A percentile compares a stretch with the other conserved stretches of the same genome.
phyloP scores from a whole-genome alignment of 53 echinoderm and acorn worm species.

The Echinometra lucunter region DNA sequence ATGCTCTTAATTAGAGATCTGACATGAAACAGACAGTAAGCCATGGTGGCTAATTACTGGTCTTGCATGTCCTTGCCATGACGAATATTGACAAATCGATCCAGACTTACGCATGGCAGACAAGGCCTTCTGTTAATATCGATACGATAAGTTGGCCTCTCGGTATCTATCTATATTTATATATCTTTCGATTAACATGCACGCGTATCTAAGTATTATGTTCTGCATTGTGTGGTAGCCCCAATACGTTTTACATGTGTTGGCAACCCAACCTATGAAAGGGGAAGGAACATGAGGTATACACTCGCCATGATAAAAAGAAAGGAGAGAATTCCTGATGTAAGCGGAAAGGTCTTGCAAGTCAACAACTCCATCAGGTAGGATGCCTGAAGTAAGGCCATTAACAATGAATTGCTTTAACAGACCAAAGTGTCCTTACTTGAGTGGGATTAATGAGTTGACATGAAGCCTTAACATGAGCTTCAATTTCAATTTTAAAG shows the following conservation, averaged over 20 bases:
- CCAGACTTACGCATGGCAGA: constrained; percentile 50
- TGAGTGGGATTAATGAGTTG: background rate
- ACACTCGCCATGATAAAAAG: no score
- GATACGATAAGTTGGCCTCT: background rate
- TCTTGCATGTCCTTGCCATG: background rate
- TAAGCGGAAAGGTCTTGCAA: no score
- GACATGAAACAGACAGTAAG: background rate
- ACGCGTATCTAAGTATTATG: background rate
- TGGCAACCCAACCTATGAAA: no score
- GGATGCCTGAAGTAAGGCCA: background rate
- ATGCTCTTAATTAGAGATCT: constrained; percentile 28
- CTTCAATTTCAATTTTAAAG: background rate
- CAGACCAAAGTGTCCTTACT: background rate
- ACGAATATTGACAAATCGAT: constrained; percentile 39
- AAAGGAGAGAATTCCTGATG: background rate
- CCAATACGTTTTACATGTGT: no score
- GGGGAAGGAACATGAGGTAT: no score
- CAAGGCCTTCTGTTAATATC: constrained; percentile 54
- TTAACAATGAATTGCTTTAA: background rate
- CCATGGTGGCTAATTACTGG: constrained; percentile 18
- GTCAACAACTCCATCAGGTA: no score
- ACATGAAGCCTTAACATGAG: background rate
- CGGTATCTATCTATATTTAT: background rate
- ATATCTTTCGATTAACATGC: background rate
- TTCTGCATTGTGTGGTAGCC: no score